These are phyloP conservation scores for Hyles lineata DNA, from an alignment of 2,888 invertebrate genomes.

Conservation along the genomic window DNA sequence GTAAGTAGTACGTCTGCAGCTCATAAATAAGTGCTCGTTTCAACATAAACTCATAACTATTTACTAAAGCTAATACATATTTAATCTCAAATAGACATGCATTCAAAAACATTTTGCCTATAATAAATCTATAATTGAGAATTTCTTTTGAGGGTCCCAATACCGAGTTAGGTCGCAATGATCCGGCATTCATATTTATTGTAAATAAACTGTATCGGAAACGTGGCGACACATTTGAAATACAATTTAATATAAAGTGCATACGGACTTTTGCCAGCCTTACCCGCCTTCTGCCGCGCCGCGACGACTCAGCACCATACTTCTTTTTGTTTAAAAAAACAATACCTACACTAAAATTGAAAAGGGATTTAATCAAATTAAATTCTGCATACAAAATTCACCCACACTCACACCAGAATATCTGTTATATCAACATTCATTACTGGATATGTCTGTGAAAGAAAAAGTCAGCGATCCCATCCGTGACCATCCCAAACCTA, in stretches of 20 bases:
- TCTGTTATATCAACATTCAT: too few species aligned
- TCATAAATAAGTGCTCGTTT: background rate
- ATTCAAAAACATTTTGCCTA: background rate
- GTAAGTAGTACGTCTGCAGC: background rate
- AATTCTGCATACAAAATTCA: too few species aligned
- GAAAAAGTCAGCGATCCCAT: too few species aligned
- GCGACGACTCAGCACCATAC: background rate
- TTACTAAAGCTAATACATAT: background rate
- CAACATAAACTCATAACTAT: background rate
- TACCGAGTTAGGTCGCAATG: background rate
- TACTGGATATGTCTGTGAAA: too few species aligned
- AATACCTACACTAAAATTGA: background rate
- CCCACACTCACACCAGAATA: too few species aligned
- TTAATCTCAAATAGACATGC: background rate
- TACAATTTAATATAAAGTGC: background rate
- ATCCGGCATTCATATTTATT: background rate
- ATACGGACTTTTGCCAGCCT: background rate
- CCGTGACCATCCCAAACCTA: too few species aligned
- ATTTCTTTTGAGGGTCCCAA: background rate
- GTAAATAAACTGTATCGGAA: background rate
- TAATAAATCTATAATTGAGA: background rate
- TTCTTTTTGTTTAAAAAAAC: background rate
- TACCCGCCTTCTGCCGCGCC: background rate
- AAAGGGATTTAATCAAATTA: background rate
- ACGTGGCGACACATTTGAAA: background rate